Evolutionary conservation across 2,888 invertebrate species (phyloP).

Genomic region (Cordilura impudica): DNA sequence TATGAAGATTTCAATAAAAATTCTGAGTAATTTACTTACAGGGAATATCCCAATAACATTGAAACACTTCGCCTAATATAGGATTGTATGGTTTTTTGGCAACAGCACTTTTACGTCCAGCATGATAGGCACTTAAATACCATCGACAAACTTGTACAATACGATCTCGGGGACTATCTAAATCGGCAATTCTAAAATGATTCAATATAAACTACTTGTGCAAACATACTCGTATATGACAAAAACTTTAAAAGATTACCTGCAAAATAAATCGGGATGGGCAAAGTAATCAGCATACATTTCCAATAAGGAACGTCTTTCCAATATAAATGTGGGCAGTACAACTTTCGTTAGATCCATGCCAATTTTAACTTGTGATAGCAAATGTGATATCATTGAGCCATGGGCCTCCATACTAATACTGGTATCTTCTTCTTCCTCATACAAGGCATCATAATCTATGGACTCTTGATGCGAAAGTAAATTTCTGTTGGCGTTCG

Average conservation of each 20-base stretch:
- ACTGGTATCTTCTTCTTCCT: slow-evolving; percentile 92
- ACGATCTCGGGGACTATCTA: slow-evolving; percentile 89
- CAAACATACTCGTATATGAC: too few species aligned
- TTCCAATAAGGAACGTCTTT: slow-evolving; percentile 96
- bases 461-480: slow-evolving; percentile 81
- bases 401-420: slow-evolving; percentile 97
- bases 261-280: slow-evolving; percentile 97
- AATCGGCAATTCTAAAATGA: slow-evolving; percentile 89
- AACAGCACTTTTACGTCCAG: slow-evolving; percentile 96
- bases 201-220: too few species aligned
- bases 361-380: slow-evolving; percentile 98
- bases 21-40: slow-evolving; percentile 66
- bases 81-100: slow-evolving; percentile 99
- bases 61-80: slow-evolving; percentile 96
- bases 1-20: not conserved
- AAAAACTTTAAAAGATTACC: slow-evolving; percentile 79
- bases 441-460: slow-evolving; percentile 93
- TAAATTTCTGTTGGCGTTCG: slow-evolving; percentile 29
- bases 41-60: slow-evolving; percentile 90
- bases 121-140: slow-evolving; percentile 99
- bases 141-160: slow-evolving; percentile 97
- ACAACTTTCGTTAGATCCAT: slow-evolving; percentile 99
- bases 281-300: slow-evolving; percentile 99
- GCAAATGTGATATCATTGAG: slow-evolving; percentile 96
- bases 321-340: slow-evolving; percentile 98